phyloP scores from a whole-genome alignment of 2,888 invertebrate species.

The Agrotis ipsilon region DNA sequence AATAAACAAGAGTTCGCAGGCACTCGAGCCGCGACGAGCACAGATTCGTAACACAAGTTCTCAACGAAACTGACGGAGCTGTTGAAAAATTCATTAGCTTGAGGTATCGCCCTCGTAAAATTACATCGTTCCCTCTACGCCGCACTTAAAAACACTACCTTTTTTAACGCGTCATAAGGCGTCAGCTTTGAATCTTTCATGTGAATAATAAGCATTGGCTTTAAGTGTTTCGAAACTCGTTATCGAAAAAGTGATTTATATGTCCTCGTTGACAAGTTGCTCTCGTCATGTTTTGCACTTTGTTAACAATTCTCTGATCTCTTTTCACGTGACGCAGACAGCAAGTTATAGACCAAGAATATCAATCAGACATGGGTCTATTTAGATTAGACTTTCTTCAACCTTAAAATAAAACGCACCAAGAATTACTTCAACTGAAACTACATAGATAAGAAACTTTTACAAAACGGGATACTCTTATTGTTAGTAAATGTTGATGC shows the following conservation, averaged over 20 bases:
- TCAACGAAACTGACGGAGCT: slow-evolving; percentile 63
- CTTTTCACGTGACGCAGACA: not conserved
- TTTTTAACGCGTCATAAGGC: slow-evolving; percentile 76
- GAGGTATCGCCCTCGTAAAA: slow-evolving; percentile 73
- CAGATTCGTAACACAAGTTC: slow-evolving; percentile 52
- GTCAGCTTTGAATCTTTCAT: slow-evolving; percentile 84
- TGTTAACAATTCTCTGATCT: not conserved
- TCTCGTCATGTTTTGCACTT: slow-evolving; percentile 15
- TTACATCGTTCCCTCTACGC: slow-evolving; percentile 69
- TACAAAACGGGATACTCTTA: slow-evolving; percentile 8
- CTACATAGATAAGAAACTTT: slow-evolving; percentile 12
- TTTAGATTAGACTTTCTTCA: slow-evolving; percentile 12
- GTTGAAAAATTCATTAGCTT: slow-evolving; percentile 68
- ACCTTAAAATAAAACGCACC: slow-evolving; percentile 27
- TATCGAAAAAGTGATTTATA: slow-evolving; percentile 10
- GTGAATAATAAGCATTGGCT: slow-evolving; percentile 72
- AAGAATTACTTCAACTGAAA: not conserved
- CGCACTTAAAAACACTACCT: slow-evolving; percentile 69
- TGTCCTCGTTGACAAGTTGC: not conserved
- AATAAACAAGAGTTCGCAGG: slow-evolving; percentile 45
- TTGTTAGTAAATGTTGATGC: slow-evolving; percentile 31
- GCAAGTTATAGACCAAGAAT: not conserved
- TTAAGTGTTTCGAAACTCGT: slow-evolving; percentile 7
- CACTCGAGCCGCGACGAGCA: slow-evolving; percentile 20
- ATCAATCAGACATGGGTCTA: not conserved